Percentiles rank a stretch among this genome's conserved stretches.
phyloP scores from a whole-genome alignment of 1,140 invertebrate genomes.

The Hormaphis cornu region DNA sequence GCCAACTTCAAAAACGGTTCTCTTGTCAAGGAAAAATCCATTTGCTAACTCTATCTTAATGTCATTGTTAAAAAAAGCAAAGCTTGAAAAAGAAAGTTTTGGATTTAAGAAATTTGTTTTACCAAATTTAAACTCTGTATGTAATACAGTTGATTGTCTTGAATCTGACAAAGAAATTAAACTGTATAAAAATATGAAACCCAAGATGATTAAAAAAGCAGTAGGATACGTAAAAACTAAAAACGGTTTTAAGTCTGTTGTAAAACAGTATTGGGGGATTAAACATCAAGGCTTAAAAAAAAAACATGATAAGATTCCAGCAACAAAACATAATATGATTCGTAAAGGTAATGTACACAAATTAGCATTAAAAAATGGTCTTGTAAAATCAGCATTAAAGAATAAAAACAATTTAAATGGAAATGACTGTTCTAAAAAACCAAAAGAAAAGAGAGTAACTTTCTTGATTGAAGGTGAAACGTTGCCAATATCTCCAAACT shows the following conservation, averaged over 20 bases:
- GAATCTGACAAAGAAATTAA: constrained; percentile 11
- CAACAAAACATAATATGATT: constrained; percentile 2
- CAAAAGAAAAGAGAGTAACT: constrained; percentile 25
- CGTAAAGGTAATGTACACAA: background rate
- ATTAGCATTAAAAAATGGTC: constrained; percentile 10
- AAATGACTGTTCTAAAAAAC: background rate
- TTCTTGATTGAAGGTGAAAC: constrained; percentile 19
- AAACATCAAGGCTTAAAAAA: background rate
- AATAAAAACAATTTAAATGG: background rate
- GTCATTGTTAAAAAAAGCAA: constrained; percentile 1
- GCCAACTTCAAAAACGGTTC: background rate
- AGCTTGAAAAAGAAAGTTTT: background rate
- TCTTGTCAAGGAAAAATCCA: background rate
- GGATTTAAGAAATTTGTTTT: background rate
- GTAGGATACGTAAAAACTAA: background rate
- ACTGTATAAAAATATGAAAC: constrained; percentile 8
- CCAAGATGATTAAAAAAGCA: constrained; percentile 1
- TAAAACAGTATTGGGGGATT: background rate
- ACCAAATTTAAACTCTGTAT: background rate
- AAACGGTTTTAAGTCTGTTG: background rate
- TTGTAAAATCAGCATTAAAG: constrained; percentile 21
- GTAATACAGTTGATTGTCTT: background rate
- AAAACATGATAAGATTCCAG: background rate
- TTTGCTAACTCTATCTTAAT: constrained; percentile 9
- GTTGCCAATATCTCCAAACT: background rate